phyloP scores from a whole-genome alignment of 2,113 vertebrate species.

The Hymenochirus boettgeri region DNA sequence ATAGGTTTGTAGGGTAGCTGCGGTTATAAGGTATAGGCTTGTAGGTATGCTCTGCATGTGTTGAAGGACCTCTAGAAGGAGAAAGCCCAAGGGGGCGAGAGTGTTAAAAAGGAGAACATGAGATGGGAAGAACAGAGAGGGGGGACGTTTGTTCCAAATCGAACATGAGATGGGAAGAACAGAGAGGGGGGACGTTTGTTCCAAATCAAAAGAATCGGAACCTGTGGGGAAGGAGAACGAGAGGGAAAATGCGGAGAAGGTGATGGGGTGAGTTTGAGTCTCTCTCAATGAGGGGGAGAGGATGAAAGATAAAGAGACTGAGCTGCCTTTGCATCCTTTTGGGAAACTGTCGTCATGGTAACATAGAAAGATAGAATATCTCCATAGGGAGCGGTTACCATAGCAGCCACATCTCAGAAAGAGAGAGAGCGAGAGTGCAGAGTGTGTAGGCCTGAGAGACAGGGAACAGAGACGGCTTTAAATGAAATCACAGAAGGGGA shows the following conservation, averaged over 20 bases:
- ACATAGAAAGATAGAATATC: slow-evolving; percentile 65
- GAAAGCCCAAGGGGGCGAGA: not conserved
- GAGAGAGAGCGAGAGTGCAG: slow-evolving; percentile 26
- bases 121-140: slow-evolving; percentile 6
- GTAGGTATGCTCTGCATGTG: too few species aligned
- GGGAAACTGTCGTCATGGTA: slow-evolving; percentile 65
- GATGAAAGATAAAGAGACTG: not conserved
- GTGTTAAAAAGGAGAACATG: not conserved
- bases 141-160: slow-evolving; percentile 10
- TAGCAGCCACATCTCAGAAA: slow-evolving; percentile 66
- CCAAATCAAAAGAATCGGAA: too few species aligned
- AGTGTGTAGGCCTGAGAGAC: slow-evolving; percentile 29
- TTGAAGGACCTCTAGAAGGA: too few species aligned
- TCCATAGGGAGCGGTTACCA: slow-evolving; percentile 72
- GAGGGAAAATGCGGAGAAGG: too few species aligned
- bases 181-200: slow-evolving; percentile 6
- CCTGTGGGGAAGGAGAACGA: not conserved
- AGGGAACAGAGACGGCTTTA: not conserved
- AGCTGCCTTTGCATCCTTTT: slow-evolving; percentile 12
- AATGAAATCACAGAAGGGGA: not conserved
- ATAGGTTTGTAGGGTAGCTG: too few species aligned
- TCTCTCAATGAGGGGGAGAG: not conserved
- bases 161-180: not conserved
- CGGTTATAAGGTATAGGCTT: too few species aligned
- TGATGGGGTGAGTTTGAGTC: slow-evolving; percentile 2